A percentile compares a stretch with the other conserved stretches of the same genome.
phyloP scores from a whole-genome alignment of 2,888 invertebrate species.

The Orchestes rusci region DNA sequence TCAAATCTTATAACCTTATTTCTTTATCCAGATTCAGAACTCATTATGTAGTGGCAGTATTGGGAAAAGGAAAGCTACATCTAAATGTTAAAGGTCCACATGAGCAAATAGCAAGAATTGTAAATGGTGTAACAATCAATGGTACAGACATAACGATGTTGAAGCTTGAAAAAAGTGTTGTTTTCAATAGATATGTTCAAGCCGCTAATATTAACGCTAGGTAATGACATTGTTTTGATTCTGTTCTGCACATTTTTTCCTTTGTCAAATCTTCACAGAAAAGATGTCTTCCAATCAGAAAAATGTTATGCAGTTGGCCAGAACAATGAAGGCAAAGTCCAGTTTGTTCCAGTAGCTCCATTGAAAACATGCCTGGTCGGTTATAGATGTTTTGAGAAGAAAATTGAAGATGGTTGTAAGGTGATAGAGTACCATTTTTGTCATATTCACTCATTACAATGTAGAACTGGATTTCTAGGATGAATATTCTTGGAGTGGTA shows the following conservation, averaged over 20 bases:
- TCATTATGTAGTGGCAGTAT: conserved; percentile 56
- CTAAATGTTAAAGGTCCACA: conserved; percentile 55
- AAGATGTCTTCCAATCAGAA: conserved; percentile 33
- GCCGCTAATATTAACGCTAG: conserved; percentile 51
- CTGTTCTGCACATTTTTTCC: neutral
- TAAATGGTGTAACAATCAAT: conserved; percentile 51
- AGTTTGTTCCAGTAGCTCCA: conserved; percentile 48
- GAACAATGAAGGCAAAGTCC: conserved; percentile 46
- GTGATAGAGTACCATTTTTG: conserved; percentile 13
- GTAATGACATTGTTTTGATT: conserved; percentile 26
- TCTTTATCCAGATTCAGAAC: too few species aligned
- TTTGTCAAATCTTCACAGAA: neutral
- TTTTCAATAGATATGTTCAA: conserved; percentile 57
- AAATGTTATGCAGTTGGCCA: conserved; percentile 55
- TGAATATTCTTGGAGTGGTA: conserved; percentile 53
- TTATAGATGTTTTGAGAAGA: conserved; percentile 50
- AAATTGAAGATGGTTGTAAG: conserved; percentile 23
- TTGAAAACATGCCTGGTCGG: conserved; percentile 48
- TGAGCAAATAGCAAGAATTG: conserved; percentile 61
- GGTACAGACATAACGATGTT: conserved; percentile 56
- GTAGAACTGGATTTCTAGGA: conserved; percentile 18
- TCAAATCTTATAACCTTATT: too few species aligned
- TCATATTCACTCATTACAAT: neutral
- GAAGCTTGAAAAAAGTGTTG: conserved; percentile 53
- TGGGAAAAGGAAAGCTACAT: conserved; percentile 61